Evolutionary conservation across 2,888 invertebrate genomes (phyloP).

Genomic region (Limulus polyphemus): DNA sequence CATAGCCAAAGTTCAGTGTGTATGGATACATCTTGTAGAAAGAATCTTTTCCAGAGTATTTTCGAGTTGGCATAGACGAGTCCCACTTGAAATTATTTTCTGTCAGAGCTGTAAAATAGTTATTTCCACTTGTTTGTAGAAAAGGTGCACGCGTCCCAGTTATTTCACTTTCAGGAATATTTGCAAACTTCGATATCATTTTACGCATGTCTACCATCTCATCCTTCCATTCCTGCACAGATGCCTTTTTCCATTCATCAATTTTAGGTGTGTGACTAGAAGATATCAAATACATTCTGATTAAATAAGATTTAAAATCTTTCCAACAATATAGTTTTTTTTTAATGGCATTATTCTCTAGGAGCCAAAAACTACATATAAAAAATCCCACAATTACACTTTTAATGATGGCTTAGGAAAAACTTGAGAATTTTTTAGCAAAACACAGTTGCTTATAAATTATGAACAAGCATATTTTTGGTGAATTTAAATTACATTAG

Average conservation of each 20-base stretch:
- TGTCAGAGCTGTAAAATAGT: neutral
- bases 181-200: slow-evolving; percentile 3
- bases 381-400: no score
- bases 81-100: slow-evolving; percentile 4
- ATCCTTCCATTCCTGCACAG: slow-evolving; percentile 2
- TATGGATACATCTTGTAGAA: slow-evolving; percentile 7
- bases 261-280: neutral
- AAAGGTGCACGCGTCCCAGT: slow-evolving; percentile 7
- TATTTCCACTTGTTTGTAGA: slow-evolving; percentile 6
- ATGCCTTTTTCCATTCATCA: neutral
- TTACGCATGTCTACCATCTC: slow-evolving; percentile 3
- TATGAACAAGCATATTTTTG: no score
- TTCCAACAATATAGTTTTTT: neutral
- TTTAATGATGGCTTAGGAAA: no score
- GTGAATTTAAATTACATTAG: no score
- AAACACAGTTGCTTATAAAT: no score
- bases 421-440: no score
- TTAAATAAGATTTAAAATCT: neutral
- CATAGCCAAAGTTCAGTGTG: slow-evolving; percentile 13
- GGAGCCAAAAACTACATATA: no score
- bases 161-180: slow-evolving; percentile 2
- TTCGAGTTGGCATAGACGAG: slow-evolving; percentile 4
- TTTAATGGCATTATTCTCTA: no score
- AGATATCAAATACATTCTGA: neutral
- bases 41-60: neutral